A percentile compares a stretch with the other conserved stretches of the same genome.
These are phyloP conservation scores for Aptenodytes forsteri DNA, from an alignment of 2,113 vertebrate genomes.

Conservation along the genomic window DNA sequence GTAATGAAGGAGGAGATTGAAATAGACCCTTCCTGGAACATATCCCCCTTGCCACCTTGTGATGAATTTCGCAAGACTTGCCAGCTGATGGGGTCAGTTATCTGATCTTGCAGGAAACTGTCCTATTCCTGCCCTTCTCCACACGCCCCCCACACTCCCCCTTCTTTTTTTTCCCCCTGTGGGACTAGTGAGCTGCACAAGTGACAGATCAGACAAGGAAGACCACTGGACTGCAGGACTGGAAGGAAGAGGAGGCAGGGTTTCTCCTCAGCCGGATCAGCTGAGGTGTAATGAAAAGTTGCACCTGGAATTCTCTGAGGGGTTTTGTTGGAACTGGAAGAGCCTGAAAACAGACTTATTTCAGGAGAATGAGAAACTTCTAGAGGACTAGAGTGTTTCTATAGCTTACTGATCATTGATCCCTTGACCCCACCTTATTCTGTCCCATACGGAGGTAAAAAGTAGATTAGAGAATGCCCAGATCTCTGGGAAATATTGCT, in stretches of 20 bases:
- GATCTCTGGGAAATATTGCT: background rate
- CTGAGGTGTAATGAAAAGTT: background rate
- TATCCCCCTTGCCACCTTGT: background rate
- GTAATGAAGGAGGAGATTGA: background rate
- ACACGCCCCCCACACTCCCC: accelerated
- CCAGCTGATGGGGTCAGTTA: background rate
- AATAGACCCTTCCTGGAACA: background rate
- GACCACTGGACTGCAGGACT: background rate
- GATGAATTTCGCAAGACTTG: background rate
- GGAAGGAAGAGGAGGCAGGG: background rate
- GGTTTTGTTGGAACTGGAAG: background rate
- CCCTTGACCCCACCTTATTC: background rate
- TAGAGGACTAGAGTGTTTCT: background rate
- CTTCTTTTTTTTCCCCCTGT: accelerated
- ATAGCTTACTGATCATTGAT: background rate
- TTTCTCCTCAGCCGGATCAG: background rate
- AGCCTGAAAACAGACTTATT: background rate
- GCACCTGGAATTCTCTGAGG: background rate
- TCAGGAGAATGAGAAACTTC: background rate
- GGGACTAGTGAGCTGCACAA: background rate
- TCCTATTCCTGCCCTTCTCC: background rate
- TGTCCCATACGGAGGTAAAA: background rate
- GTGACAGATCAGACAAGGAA: background rate
- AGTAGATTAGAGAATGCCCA: background rate
- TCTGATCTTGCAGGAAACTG: background rate